Conservation (phyloP, 2,888 invertebrate genomes). For the Lordiphosa andalusiaca region DNA sequence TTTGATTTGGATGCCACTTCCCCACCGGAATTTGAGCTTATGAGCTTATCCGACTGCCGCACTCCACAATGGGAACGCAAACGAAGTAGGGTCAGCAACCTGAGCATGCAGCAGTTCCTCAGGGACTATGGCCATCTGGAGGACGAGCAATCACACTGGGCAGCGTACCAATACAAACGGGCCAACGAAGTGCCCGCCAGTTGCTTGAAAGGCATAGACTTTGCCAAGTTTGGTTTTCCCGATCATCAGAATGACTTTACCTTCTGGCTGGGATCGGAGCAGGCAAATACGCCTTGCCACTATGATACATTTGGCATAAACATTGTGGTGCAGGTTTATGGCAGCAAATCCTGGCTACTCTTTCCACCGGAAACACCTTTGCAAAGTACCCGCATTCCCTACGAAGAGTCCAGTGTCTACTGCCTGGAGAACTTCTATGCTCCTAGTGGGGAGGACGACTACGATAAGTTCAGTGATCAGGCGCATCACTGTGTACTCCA, state of each 20-base stretch:
- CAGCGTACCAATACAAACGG: slow-evolving; percentile 74
- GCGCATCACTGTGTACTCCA: slow-evolving; percentile 84
- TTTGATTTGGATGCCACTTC: slow-evolving; percentile 45
- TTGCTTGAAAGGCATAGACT: slow-evolving; percentile 82
- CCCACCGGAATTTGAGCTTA: slow-evolving; percentile 63
- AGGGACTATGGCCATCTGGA: slow-evolving; percentile 53
- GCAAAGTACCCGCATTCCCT: slow-evolving; percentile 92
- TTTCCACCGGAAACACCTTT: slow-evolving; percentile 91
- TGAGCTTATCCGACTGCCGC: slow-evolving; percentile 67
- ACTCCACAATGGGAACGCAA: slow-evolving; percentile 90
- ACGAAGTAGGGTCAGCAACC: slow-evolving; percentile 82
- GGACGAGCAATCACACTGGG: slow-evolving; percentile 44
- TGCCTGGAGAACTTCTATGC: slow-evolving; percentile 90
- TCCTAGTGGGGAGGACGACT: slow-evolving; percentile 79
- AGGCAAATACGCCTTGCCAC: slow-evolving; percentile 96
- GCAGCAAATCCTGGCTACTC: slow-evolving; percentile 95
- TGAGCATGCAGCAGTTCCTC: slow-evolving; percentile 85
- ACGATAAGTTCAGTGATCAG: slow-evolving; percentile 37
- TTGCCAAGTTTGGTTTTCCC: slow-evolving; percentile 87
- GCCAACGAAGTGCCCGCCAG: slow-evolving; percentile 58
- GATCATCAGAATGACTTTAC: slow-evolving; percentile 88
- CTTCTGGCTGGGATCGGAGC: slow-evolving; percentile 92
- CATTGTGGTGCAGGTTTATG: slow-evolving; percentile 92
- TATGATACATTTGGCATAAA: slow-evolving; percentile 97
- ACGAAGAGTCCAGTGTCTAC: slow-evolving; percentile 97